Percentiles rank a stretch among this genome's conserved stretches.
phyloP scores from a whole-genome alignment of 2,113 vertebrate genomes.

The Theristicus caerulescens region DNA sequence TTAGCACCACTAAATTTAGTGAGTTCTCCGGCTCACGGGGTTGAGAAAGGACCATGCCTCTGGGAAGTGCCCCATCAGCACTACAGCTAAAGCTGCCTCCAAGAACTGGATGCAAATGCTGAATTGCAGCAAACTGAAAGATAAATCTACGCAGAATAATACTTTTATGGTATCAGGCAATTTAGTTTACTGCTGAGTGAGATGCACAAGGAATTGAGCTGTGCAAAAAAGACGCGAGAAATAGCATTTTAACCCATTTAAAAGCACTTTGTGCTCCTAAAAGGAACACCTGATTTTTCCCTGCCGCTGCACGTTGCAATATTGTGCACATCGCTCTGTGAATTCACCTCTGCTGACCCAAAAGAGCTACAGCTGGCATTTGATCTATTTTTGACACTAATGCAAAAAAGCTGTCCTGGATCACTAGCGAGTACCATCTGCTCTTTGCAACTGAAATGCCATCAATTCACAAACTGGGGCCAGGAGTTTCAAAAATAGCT shows the following conservation, averaged over 20 bases:
- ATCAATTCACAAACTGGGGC: conserved; percentile 22
- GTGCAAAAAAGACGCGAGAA: not conserved
- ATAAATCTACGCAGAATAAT: fast-evolving
- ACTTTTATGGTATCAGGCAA: not conserved
- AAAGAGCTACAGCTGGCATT: conserved; percentile 35
- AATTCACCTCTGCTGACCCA: conserved; percentile 36
- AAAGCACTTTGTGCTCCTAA: not conserved
- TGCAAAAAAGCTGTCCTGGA: conserved; percentile 48
- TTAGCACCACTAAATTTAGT: not conserved
- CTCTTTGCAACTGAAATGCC: conserved; percentile 43
- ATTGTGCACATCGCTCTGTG: not conserved
- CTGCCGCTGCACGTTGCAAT: not conserved
- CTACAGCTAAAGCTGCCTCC: not conserved
- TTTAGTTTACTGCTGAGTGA: not conserved
- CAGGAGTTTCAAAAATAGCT: conserved; percentile 36
- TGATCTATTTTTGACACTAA: conserved; percentile 42
- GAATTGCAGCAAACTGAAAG: not conserved
- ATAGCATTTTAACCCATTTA: not conserved
- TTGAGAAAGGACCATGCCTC: fast-evolving
- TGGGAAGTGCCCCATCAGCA: not conserved
- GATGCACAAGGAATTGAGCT: fast-evolving
- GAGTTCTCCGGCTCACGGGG: fast-evolving
- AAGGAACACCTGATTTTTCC: not conserved
- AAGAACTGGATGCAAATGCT: not conserved
- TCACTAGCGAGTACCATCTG: conserved; percentile 31